Evolutionary conservation across 2,888 invertebrate genomes (phyloP).

Genomic region (Lasioglossum leucozonium): DNA sequence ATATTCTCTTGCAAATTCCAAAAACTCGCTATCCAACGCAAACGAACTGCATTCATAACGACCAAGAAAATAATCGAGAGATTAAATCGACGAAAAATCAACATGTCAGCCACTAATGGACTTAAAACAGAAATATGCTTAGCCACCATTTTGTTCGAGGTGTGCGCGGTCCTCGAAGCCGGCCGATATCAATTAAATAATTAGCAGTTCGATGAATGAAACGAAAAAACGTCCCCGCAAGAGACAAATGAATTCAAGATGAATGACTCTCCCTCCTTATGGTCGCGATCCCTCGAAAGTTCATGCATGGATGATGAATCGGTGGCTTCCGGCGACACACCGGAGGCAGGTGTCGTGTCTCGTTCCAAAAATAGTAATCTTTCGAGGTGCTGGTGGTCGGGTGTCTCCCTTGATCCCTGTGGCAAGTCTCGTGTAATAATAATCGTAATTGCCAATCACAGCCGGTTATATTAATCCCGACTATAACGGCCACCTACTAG

Average conservation of each 20-base stretch:
- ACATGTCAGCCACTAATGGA: no score
- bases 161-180: neutral
- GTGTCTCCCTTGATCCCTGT: slow-evolving; percentile 27
- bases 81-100: no score
- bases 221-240: neutral
- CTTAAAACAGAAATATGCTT: neutral
- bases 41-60: no score
- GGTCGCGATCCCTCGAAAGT: neutral
- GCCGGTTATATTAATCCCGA: slow-evolving; percentile 58
- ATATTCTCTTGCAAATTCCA: no score
- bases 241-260: neutral
- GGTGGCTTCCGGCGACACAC: slow-evolving; percentile 4
- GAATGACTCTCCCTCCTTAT: slow-evolving; percentile 1
- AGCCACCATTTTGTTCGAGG: neutral
- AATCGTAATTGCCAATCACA: slow-evolving; percentile 60
- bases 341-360: slow-evolving; percentile 9
- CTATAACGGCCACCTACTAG: slow-evolving; percentile 7
- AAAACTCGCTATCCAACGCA: no score
- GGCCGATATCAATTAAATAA: neutral
- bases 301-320: slow-evolving; percentile 25
- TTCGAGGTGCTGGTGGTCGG: neutral
- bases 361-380: slow-evolving; percentile 22
- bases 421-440: slow-evolving; percentile 53
- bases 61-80: no score
- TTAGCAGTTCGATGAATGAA: neutral